A percentile compares a stretch with the other conserved stretches of the same genome.
phyloP scores from a whole-genome alignment of 2,113 vertebrate species.

The Tragelaphus scriptus region DNA sequence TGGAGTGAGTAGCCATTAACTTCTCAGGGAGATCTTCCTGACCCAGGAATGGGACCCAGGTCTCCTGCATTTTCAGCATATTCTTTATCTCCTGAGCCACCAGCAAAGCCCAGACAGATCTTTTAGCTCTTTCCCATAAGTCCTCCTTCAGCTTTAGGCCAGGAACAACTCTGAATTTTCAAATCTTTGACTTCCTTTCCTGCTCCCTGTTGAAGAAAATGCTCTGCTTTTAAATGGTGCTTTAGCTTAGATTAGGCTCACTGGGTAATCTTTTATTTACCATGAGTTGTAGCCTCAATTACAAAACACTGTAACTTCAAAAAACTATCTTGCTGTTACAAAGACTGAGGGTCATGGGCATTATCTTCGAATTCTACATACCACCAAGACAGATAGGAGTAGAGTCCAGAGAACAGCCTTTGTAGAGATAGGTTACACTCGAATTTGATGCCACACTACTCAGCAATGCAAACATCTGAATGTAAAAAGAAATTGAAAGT shows the following conservation, averaged over 20 bases:
- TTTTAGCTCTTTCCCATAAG: neutral
- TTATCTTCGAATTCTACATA: neutral
- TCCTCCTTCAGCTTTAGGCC: neutral
- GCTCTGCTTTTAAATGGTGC: neutral
- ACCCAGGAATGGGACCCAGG: neutral
- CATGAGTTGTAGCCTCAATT: neutral
- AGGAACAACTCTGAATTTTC: neutral
- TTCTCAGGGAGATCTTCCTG: fast-evolving
- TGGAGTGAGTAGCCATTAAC: neutral
- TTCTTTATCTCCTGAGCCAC: neutral
- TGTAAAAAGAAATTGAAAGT: neutral
- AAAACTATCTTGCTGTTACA: neutral
- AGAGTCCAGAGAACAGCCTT: neutral
- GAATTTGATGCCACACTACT: neutral
- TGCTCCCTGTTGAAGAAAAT: neutral
- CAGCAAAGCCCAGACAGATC: neutral
- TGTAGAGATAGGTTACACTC: neutral
- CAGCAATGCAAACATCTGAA: neutral
- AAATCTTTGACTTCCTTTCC: neutral
- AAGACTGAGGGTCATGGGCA: neutral
- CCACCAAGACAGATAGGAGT: neutral
- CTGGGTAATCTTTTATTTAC: neutral
- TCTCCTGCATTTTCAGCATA: neutral
- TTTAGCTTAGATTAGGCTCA: neutral
- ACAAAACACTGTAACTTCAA: neutral